phyloP scores from a whole-genome alignment of 35 echinoderm and acorn worm genomes.

The Apostichopus japonicus region DNA sequence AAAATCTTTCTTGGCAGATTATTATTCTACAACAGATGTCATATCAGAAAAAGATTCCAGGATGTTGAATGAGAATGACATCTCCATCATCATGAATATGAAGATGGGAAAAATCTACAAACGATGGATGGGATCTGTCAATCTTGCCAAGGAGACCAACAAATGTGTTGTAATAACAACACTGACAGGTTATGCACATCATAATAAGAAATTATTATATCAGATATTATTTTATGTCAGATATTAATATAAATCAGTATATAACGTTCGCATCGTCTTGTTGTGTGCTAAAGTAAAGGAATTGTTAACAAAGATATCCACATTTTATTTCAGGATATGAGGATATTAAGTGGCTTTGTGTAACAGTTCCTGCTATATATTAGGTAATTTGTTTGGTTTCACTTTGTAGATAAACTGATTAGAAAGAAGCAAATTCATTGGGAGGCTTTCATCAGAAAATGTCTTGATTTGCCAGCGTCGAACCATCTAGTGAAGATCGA shows the following conservation, averaged over 20 bases:
- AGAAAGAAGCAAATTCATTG: background rate
- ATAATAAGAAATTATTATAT: too few relatives aligned
- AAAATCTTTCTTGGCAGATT: background rate
- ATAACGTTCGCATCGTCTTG: too few relatives aligned
- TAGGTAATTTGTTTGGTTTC: too few relatives aligned
- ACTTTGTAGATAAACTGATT: background rate
- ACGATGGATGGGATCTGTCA: slow-evolving; percentile 38
- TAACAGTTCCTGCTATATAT: too few relatives aligned
- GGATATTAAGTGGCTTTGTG: too few relatives aligned
- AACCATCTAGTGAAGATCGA: slow-evolving; percentile 6
- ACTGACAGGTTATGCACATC: background rate
- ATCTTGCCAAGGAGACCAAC: background rate
- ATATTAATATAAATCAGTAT: too few relatives aligned
- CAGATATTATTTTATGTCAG: too few relatives aligned
- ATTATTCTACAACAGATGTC: slow-evolving; percentile 17
- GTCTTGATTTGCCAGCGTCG: background rate
- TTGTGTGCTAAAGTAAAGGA: too few relatives aligned
- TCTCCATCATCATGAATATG: slow-evolving; percentile 14
- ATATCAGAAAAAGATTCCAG: background rate
- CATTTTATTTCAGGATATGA: too few relatives aligned
- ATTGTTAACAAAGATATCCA: too few relatives aligned
- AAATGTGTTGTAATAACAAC: slow-evolving; percentile 30
- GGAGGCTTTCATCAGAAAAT: background rate
- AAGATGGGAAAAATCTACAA: slow-evolving; percentile 42
- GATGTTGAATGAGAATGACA: slow-evolving; percentile 7